Evolutionary conservation across 1,140 invertebrate genomes (phyloP), one percentile per base, ranked within the genome.

Genomic region (Aplysia californica): DNA sequence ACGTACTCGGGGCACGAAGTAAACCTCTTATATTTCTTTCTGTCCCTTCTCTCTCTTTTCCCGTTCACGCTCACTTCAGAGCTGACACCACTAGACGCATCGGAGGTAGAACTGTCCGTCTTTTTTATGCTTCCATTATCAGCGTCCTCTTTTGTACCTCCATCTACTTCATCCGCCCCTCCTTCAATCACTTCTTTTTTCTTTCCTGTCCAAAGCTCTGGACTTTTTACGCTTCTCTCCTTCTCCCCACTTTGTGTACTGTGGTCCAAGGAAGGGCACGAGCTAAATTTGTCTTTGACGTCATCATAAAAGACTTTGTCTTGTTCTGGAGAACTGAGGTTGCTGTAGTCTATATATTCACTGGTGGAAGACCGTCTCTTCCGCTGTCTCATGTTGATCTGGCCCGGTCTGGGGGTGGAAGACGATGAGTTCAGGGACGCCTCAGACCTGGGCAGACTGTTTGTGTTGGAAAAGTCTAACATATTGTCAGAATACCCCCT

Each of bases 1-100:
- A 71, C 55, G 41, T 38, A 71, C 50, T 71, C 69, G n/a, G 69
- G 69, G 35, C 69, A 71, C 1, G 69, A 71, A 58, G 4, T 36
- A 29, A 58, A 38, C 15, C 69, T 10, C 3, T 55, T 55, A 6
- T n/a, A n/a, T n/a, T n/a, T n/a, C n/a, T n/a, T n/a, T n/a, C n/a
- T n/a, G n/a, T n/a, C n/a, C n/a, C 21, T 41, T 69, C 67, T 44
- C 41, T 35, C 23, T 38, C 41, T 66, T 35, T 39, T 66, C 6
- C 35, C 64, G 1, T 39, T n/a, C 41, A n/a, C n/a, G n/a, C 1
- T n/a, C 23, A 21, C 26, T 10, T 33, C 64, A 66, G 15, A 1
- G 6, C 23, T 66, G 33, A 66, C 2, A 2, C 26, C 64, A 66
- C 26, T 64, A 26, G 3, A 20, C 29, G 61, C 20, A 3, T 64